Evolutionary conservation across 2,888 invertebrate genomes (phyloP).

Genomic region (Andrena bucephala): DNA sequence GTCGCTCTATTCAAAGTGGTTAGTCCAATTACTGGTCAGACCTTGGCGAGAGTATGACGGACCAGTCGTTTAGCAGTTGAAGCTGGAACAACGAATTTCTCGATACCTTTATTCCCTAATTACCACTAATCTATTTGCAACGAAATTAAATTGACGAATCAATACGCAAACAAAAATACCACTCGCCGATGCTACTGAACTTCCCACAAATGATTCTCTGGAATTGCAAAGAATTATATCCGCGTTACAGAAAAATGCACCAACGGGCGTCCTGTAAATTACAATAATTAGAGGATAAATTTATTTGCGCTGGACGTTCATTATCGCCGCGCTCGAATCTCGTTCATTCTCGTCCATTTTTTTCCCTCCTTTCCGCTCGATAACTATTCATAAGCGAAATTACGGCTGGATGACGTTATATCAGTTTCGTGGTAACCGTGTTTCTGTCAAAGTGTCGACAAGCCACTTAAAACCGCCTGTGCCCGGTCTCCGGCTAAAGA

Average conservation of each 20-base stretch:
- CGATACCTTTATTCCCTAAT: too few species aligned
- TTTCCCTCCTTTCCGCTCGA: constrained; percentile 34
- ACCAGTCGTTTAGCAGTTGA: too few species aligned
- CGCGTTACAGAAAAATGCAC: neutral
- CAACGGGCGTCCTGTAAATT: neutral
- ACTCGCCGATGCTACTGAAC: neutral
- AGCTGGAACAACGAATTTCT: too few species aligned
- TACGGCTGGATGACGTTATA: constrained; percentile 63
- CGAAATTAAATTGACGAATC: too few species aligned
- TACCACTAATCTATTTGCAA: too few species aligned
- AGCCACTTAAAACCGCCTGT: constrained; percentile 62
- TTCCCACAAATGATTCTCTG: neutral
- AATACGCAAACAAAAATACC: neutral
- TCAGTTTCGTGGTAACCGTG: constrained; percentile 69
- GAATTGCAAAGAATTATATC: neutral
- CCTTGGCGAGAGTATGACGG: too few species aligned
- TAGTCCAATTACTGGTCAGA: too few species aligned
- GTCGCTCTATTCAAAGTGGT: too few species aligned
- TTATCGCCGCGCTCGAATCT: constrained; percentile 19
- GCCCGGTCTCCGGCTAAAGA: constrained; percentile 24
- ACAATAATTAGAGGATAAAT: constrained; percentile 12
- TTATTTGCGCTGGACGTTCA: constrained; percentile 24
- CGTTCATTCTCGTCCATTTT: neutral
- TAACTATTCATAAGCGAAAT: constrained; percentile 69
- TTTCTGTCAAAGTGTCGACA: constrained; percentile 74